These are phyloP conservation scores for Rhabdornis inornatus DNA, from an alignment of 2,113 vertebrate species.

Conservation along the genomic window DNA sequence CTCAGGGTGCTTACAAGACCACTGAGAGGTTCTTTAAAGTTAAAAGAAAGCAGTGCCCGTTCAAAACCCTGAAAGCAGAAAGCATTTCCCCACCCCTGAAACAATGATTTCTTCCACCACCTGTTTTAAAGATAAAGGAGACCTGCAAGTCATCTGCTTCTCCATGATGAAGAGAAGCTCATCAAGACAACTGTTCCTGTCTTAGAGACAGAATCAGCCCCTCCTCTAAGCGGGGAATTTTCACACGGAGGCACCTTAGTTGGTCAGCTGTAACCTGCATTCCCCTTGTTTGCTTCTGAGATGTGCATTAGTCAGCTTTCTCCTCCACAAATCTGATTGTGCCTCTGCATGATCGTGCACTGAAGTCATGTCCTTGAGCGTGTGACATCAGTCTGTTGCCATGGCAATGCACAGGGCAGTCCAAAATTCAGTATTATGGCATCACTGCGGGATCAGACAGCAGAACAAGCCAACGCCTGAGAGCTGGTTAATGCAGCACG, in stretches of 20 bases:
- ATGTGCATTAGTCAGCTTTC: conserved; percentile 50
- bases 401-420: conserved; percentile 51
- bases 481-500: conserved; percentile 21
- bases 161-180: conserved; percentile 2
- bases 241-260: neutral
- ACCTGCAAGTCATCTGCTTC: neutral
- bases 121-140: neutral
- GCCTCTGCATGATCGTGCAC: conserved; percentile 50
- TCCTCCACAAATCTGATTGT: conserved; percentile 15
- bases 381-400: conserved; percentile 72
- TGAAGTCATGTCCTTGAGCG: conserved; percentile 68
- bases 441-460: conserved; percentile 54
- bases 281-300: conserved; percentile 24
- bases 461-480: neutral
- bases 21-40: neutral
- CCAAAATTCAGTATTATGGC: conserved; percentile 57
- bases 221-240: neutral
- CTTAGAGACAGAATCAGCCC: neutral
- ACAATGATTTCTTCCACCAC: neutral
- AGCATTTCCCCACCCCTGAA: neutral
- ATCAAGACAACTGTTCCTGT: neutral
- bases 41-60: neutral
- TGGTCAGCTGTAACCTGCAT: conserved; percentile 7
- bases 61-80: neutral
- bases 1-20: neutral